These are phyloP conservation scores for Yponomeuta cagnagella DNA, from an alignment of 2,888 invertebrate species.

Conservation along the genomic window DNA sequence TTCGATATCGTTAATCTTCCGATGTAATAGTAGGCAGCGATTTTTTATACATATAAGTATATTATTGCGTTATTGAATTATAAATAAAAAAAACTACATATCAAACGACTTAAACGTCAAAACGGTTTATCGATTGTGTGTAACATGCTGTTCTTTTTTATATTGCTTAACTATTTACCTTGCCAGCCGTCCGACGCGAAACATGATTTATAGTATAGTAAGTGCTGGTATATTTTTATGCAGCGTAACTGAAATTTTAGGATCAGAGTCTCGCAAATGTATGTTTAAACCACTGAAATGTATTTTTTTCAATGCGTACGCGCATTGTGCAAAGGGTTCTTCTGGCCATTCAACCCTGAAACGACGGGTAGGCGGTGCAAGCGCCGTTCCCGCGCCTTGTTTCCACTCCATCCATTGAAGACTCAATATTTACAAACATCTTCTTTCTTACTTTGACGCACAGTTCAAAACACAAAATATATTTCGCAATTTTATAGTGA, in stretches of 20 bases:
- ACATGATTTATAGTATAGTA: conserved; percentile 17
- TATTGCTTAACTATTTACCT: conserved; percentile 27
- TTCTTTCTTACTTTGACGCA: conserved; percentile 47
- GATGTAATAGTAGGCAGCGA: background rate
- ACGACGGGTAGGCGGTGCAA: background rate
- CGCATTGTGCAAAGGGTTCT: too few relatives aligned
- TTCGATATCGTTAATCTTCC: background rate
- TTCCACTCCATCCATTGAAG: conserved; percentile 17
- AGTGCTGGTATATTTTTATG: conserved; percentile 24
- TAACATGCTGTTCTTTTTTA: conserved; percentile 23
- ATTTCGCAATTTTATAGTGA: conserved; percentile 22
- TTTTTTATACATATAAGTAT: background rate
- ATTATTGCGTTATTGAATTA: background rate
- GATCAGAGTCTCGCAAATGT: too few relatives aligned
- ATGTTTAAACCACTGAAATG: too few relatives aligned
- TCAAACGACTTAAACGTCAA: background rate
- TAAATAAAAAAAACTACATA: background rate
- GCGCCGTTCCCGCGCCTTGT: background rate
- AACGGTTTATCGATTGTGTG: conserved; percentile 8
- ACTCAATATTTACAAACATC: conserved; percentile 59
- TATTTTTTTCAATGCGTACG: too few relatives aligned
- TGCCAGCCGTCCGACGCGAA: conserved; percentile 16
- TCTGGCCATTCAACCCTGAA: too few relatives aligned
- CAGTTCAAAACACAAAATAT: conserved; percentile 14
- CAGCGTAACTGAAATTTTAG: too few relatives aligned